Evolutionary conservation across 2,888 invertebrate genomes (phyloP), one percentile per base, ranked within the genome.

Genomic region (Neoaliturus tenellus): DNA sequence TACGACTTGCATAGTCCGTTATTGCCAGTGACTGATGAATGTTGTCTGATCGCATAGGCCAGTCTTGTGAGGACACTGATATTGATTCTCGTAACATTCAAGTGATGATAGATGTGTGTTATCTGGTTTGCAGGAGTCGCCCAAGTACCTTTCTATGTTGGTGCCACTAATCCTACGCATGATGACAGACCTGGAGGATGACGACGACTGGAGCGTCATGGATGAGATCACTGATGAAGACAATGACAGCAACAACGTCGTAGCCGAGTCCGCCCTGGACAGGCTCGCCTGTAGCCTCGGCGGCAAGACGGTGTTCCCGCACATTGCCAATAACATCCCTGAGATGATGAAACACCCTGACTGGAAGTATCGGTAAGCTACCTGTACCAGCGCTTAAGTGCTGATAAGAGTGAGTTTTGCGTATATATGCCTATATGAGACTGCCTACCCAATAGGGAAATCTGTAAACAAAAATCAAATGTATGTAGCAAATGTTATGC

Each of bases 261-360:
- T 98, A 71, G 99, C 98, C 0, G 99, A 99, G 91, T 98, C 98
- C 28, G 98, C 98, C 8, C 92, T 99, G 83, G 99, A 99, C 92
- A 95, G 99, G 86, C 93, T 99, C 89, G 98, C 99, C n/a, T 99
- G 98, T 91, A 98, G 98, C 2, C 93, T 99, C 58, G 99, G 99
- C 85, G 98, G 98, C 35, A 96, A 96, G 92, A 96, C 96, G 0
- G 96, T 99, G 92, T 92, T 99, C 85, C 97, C 97, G 0, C 94
- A 97, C 88, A 97, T 99, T 83, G 95, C 98, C 86, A 93, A 93
- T 75, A 95, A 95, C 89, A 94, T 99, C 86, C 97, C 98, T 0
- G 92, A 93, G 48, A 98, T 99, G 98, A 92, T 99, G 88, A 93
- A 93, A 71, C 95, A 95, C 86, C 92, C 93, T 14, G 95, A 97